Base-by-base conservation (phyloP, 1,140 invertebrate species). In the silkworm (Bombyx mori) region DNA sequence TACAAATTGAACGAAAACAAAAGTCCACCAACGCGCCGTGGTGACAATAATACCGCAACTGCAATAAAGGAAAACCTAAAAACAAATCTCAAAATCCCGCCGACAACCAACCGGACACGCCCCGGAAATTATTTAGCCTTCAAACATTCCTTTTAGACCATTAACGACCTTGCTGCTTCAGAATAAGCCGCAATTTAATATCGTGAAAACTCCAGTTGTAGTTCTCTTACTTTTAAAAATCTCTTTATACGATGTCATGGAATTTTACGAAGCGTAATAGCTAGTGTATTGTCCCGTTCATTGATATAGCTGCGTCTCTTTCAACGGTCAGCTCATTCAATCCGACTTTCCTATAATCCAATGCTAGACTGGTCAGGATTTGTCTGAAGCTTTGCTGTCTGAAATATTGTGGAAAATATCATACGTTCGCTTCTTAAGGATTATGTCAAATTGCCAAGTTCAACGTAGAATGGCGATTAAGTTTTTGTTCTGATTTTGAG, bases 51-150 rank as follows among this genome's bases (percentile, higher is more conserved):
- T 75, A 70, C 66, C 70, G 60, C 75, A 75, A 79, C 71, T 69
- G 68, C 77, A 77, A 85, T 86, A 86, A 83, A 86, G 26, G 26
- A 35, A 82, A 86, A 83, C 62, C 77, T 73, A 63, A 56, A 68
- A 66, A 78, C 81, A 84, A 84, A 86, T 81, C 80, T 73, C 72
- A 63, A 82, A 83, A 86, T 84, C 81, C 81, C 69, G 63, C 58
- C 61, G 65, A 79, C 76, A 66, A 66, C 73, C 82, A 86, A 85
- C 83, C 79, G 83, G 74, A 79, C 82, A 86, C 81, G 83, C 82
- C 81, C 81, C 78, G 69, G 69, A 86, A 83, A 83, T 86, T 85
- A 86, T 86, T 85, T 85, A 83, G 76, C 76, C 68, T 77, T 77
- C 78, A 72, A 66, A 58, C 66, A 42, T 42, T 56, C 42, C 8